phyloP scores from a whole-genome alignment of 2,113 vertebrate species.

The Dicaeum eximium region DNA sequence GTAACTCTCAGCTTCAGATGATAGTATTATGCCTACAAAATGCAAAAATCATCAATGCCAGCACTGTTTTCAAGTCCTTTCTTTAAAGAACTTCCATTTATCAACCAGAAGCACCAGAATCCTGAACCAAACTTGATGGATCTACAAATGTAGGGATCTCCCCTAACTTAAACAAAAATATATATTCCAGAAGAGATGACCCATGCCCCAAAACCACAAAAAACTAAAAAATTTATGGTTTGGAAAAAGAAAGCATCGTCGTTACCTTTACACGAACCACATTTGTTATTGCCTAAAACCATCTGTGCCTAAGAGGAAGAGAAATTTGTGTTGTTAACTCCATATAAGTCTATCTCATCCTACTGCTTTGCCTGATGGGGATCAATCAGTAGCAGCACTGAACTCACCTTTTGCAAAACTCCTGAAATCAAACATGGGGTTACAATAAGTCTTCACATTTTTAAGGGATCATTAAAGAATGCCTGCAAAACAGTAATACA shows the following conservation, averaged over 20 bases:
- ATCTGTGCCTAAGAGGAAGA: neutral
- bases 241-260: neutral
- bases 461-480: neutral
- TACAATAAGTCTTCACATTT: neutral
- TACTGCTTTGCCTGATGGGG: neutral
- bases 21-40: neutral
- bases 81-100: neutral
- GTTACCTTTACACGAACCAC: neutral
- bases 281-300: neutral
- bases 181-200: neutral
- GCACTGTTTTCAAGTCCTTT: neutral
- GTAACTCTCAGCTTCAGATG: neutral
- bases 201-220: neutral
- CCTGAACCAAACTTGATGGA: neutral
- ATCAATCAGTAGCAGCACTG: neutral
- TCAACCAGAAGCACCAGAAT: neutral
- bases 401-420: neutral
- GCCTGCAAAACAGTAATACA: neutral
- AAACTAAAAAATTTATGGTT: neutral
- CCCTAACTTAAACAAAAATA: neutral
- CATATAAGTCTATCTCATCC: neutral
- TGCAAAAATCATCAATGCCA: neutral
- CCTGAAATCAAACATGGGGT: neutral
- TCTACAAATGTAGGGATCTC: neutral
- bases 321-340: neutral